Evolutionary conservation across 2,113 vertebrate genomes (phyloP).

Genomic region (Tachysurus fulvidraco): DNA sequence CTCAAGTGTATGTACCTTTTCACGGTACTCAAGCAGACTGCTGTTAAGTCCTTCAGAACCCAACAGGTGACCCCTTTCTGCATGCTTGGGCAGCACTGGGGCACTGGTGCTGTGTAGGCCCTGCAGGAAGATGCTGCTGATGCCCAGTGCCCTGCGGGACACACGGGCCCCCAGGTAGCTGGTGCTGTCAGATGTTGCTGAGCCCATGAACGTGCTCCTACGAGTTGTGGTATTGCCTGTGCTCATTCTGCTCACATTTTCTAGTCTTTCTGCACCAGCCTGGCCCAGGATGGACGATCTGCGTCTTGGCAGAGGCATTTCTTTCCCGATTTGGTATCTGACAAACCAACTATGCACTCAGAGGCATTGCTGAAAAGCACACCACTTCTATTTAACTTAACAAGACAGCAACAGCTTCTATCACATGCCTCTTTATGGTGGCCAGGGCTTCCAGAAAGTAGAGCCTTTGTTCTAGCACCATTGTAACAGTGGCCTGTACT

Average conservation of each 20-base stretch:
- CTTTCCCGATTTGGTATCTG: conserved; percentile 51
- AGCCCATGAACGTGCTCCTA: conserved; percentile 80
- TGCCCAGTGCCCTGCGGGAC: conserved; percentile 87
- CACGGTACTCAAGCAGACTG: conserved; percentile 87
- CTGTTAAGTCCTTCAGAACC: conserved; percentile 75
- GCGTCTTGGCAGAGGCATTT: conserved; percentile 84
- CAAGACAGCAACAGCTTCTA: conserved; percentile 65
- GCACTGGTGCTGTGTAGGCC: conserved; percentile 80
- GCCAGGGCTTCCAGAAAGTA: conserved; percentile 77
- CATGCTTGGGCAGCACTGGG: conserved; percentile 66
- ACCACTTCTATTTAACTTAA: conserved; percentile 40
- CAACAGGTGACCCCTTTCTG: conserved; percentile 67
- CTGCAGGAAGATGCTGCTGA: conserved; percentile 93
- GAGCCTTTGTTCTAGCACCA: conserved; percentile 67
- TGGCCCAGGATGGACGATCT: conserved; percentile 82
- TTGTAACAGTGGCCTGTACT: conserved; percentile 38
- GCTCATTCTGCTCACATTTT: conserved; percentile 62
- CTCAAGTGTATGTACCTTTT: conserved; percentile 87
- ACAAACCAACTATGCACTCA: conserved; percentile 50
- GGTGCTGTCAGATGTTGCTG: conserved; percentile 62
- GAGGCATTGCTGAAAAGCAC: conserved; percentile 50
- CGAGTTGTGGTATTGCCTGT: conserved; percentile 45
- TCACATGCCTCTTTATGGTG: conserved; percentile 68
- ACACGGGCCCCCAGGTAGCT: conserved; percentile 81
- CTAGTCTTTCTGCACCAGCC: conserved; percentile 65